Percentiles rank a stretch among this genome's conserved stretches.
Conservation (phyloP, 2,888 invertebrate species). For the Cryptophagus acutangulus region DNA sequence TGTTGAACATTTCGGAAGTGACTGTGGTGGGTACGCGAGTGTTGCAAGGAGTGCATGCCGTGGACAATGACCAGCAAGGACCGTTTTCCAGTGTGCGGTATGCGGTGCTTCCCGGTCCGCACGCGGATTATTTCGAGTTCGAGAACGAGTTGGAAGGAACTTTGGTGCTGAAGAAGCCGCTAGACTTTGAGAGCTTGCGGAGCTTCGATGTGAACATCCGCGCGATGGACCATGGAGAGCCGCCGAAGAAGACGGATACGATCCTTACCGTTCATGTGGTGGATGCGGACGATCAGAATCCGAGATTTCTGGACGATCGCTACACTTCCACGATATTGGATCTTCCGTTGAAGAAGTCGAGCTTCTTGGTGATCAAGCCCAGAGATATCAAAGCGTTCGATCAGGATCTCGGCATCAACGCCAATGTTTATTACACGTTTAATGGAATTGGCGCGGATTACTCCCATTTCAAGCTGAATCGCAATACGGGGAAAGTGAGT, state of each 20-base stretch:
- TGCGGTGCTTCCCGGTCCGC: conserved; percentile 71
- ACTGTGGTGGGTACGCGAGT: conserved; percentile 66
- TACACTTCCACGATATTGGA: conserved; percentile 54
- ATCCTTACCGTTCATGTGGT: conserved; percentile 71
- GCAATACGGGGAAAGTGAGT: conserved; percentile 59
- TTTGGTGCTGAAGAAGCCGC: conserved; percentile 68
- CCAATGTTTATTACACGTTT: conserved; percentile 66
- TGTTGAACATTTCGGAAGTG: conserved; percentile 79
- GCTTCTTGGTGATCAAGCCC: conserved; percentile 63
- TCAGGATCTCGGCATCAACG: conserved; percentile 74
- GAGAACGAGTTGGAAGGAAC: conserved; percentile 82
- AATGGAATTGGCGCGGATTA: conserved; percentile 61
- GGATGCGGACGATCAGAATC: conserved; percentile 91
- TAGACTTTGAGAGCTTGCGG: conserved; percentile 77
- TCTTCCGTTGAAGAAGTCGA: conserved; percentile 58
- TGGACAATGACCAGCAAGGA: conserved; percentile 82
- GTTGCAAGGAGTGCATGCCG: conserved; percentile 63
- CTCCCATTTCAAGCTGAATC: conserved; percentile 59
- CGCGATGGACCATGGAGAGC: conserved; percentile 76
- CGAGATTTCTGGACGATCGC: conserved; percentile 69
- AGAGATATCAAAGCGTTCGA: conserved; percentile 72
- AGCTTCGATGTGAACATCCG: conserved; percentile 73
- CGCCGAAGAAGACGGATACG: conserved; percentile 72
- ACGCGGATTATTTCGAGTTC: conserved; percentile 77
- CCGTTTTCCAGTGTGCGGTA: conserved; percentile 82